Evolutionary conservation across 2,113 vertebrate genomes (phyloP).

Genomic region (Myocastor coypus): DNA sequence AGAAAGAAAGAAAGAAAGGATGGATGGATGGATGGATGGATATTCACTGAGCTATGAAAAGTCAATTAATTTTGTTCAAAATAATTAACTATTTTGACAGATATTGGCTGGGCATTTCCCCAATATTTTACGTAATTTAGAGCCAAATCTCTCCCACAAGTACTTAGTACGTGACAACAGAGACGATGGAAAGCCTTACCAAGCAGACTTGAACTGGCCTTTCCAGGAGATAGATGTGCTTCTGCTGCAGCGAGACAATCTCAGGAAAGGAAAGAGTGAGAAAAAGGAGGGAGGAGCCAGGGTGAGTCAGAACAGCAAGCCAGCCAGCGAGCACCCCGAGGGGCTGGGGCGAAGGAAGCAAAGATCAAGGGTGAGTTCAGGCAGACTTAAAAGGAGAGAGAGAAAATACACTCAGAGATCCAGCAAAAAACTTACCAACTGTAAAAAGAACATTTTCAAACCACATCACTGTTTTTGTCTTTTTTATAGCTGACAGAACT

Average conservation of each 20-base stretch:
- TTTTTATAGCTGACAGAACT: neutral
- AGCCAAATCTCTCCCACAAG: constrained; percentile 13
- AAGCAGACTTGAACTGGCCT: constrained; percentile 74
- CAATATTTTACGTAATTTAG: constrained; percentile 7
- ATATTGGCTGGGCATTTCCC: neutral
- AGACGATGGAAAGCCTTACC: constrained; percentile 79
- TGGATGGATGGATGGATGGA: no score
- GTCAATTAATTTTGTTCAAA: constrained; percentile 19
- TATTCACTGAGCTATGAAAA: neutral
- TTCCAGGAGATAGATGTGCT: constrained; percentile 76
- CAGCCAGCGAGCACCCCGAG: constrained; percentile 59
- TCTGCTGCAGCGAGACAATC: neutral
- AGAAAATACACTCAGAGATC: neutral
- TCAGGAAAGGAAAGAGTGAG: constrained; percentile 29
- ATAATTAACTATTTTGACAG: neutral
- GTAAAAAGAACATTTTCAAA: neutral
- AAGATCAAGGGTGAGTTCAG: constrained; percentile 4
- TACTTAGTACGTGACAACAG: neutral
- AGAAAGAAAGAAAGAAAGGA: no score
- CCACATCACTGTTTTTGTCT: neutral
- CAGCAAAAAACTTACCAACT: neutral
- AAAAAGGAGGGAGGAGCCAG: constrained; percentile 50
- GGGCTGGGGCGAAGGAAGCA: constrained; percentile 43
- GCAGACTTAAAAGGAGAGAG: neutral
- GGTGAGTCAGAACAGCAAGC: neutral